These are phyloP conservation scores for Oxyruncus cristatus DNA, from an alignment of 2,113 vertebrate species.

Conservation along the genomic window DNA sequence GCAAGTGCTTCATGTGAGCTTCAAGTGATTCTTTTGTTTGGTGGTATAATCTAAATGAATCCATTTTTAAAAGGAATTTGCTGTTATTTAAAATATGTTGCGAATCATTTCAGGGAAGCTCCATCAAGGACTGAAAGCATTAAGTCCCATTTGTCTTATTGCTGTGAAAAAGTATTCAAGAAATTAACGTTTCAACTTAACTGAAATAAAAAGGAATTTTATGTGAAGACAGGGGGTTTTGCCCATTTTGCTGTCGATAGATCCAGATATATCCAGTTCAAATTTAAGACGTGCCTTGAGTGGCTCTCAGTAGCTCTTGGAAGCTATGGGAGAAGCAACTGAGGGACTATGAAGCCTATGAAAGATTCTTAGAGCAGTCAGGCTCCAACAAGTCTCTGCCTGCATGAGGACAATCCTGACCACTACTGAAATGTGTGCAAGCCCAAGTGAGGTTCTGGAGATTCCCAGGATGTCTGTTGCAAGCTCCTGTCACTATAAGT, in stretches of 20 bases:
- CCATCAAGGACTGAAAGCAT: background rate
- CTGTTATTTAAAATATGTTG: background rate
- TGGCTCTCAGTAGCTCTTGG: background rate
- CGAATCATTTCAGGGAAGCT: background rate
- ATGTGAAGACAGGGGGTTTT: slow-evolving; percentile 13
- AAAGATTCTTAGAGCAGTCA: background rate
- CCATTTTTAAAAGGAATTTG: background rate
- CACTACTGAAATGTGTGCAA: accelerated
- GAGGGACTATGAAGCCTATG: background rate
- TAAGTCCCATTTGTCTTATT: slow-evolving; percentile 55
- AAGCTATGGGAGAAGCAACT: background rate
- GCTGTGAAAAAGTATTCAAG: slow-evolving; percentile 28
- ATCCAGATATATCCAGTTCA: background rate
- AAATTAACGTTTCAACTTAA: slow-evolving; percentile 53
- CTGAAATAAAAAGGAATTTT: slow-evolving; percentile 42
- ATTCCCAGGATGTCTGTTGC: background rate
- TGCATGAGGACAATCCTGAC: background rate
- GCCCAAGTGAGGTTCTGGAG: background rate
- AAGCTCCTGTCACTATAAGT: background rate
- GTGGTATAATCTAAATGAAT: slow-evolving; percentile 22
- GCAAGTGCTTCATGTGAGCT: slow-evolving; percentile 3
- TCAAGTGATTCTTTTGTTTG: background rate
- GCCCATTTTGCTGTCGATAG: background rate
- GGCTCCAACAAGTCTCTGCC: background rate
- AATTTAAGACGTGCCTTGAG: background rate